Percentiles rank a stretch among this genome's conserved stretches.
Conservation (phyloP, 2,888 invertebrate genomes). For the Dusona sp. region DNA sequence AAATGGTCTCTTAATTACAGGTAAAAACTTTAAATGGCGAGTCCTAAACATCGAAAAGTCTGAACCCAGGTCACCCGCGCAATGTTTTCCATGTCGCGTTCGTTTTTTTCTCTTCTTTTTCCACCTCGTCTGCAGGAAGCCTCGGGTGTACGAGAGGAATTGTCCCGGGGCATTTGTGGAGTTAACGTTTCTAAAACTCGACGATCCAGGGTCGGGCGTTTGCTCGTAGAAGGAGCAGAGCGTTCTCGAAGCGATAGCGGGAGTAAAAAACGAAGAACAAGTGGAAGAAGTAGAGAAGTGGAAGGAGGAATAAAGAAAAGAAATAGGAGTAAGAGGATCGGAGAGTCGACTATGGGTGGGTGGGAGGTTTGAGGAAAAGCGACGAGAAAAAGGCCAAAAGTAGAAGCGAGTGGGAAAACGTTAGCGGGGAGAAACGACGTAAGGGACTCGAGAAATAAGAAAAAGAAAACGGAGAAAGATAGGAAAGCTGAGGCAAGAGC, state of each 20-base stretch:
- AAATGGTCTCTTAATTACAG: conserved; percentile 72
- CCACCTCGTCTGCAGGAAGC: conserved; percentile 54
- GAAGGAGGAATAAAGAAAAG: conserved; percentile 61
- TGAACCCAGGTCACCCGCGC: conserved; percentile 50
- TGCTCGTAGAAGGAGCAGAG: conserved; percentile 62
- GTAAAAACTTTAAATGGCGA: conserved; percentile 55
- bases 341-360: conserved; percentile 75
- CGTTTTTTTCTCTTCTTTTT: conserved; percentile 52
- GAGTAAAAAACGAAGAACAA: conserved; percentile 62
- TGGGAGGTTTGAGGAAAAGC: conserved; percentile 74
- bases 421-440: conserved; percentile 72
- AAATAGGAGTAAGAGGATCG: conserved; percentile 65
- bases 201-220: conserved; percentile 74
- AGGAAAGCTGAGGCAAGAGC: conserved; percentile 74
- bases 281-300: conserved; percentile 43
- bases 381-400: conserved; percentile 72
- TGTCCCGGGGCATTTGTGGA: conserved; percentile 83
- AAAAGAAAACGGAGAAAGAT: conserved; percentile 83
- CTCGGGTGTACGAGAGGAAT: conserved; percentile 72
- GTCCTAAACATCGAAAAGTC: conserved; percentile 58
- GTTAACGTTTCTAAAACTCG: conserved; percentile 85
- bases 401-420: conserved; percentile 76
- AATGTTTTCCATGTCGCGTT: conserved; percentile 62
- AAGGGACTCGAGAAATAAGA: conserved; percentile 84
- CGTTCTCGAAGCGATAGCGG: conserved; percentile 66